phyloP scores from a whole-genome alignment of 2,888 invertebrate genomes.

The Acleris cristana region DNA sequence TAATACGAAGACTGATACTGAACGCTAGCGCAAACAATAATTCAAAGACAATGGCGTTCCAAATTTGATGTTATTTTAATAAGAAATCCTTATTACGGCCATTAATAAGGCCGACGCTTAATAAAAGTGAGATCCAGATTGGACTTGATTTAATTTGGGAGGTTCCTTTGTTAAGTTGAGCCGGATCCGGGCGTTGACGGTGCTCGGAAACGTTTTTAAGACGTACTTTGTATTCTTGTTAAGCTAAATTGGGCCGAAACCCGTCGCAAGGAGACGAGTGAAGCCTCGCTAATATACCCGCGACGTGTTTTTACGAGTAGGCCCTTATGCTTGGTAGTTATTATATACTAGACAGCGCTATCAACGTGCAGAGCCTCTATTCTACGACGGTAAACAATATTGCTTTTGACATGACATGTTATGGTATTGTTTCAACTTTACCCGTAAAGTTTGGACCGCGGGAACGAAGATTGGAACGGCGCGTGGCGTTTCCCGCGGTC shows the following conservation, averaged over 20 bases:
- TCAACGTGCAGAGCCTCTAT: too few relatives aligned
- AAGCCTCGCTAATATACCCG: not conserved
- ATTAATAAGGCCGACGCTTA: constrained; percentile 26
- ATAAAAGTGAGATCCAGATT: constrained; percentile 29
- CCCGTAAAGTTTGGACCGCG: too few relatives aligned
- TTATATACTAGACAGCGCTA: too few relatives aligned
- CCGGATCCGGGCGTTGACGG: not conserved
- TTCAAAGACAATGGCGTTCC: constrained; percentile 12
- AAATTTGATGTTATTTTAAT: constrained; percentile 33
- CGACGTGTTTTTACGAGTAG: too few relatives aligned
- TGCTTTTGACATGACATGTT: too few relatives aligned
- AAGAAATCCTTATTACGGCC: constrained; percentile 29
- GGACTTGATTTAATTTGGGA: constrained; percentile 29
- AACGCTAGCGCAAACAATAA: constrained; percentile 21
- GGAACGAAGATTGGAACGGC: too few relatives aligned
- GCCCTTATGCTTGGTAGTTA: too few relatives aligned
- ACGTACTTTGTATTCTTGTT: constrained; percentile 20
- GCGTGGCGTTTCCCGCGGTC: too few relatives aligned
- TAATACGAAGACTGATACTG: not conserved
- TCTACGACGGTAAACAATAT: too few relatives aligned
- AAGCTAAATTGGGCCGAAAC: constrained; percentile 8
- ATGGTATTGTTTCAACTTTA: too few relatives aligned
- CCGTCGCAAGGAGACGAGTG: not conserved
- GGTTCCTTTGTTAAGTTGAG: constrained; percentile 23
- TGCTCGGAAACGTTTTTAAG: constrained; percentile 12